These are phyloP conservation scores for Callimorpha dominula DNA, from an alignment of 2,888 invertebrate species.

Conservation along the genomic window DNA sequence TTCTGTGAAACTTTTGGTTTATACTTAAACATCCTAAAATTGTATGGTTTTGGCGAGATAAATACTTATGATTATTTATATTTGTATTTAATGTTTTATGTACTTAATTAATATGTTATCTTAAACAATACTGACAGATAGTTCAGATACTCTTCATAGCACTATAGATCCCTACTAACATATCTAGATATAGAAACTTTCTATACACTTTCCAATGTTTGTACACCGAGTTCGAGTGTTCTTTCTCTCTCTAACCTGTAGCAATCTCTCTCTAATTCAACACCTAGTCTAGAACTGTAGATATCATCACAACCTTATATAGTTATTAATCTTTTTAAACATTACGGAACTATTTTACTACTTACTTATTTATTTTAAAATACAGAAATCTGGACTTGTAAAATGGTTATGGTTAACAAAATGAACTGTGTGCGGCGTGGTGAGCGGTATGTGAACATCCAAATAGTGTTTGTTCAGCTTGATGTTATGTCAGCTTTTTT, in stretches of 20 bases:
- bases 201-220: slow-evolving; percentile 40
- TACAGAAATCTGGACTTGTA: background rate
- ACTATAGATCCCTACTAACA: slow-evolving; percentile 36
- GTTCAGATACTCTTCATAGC: slow-evolving; percentile 4
- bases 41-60: slow-evolving; percentile 6
- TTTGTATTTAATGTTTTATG: background rate
- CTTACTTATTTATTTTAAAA: background rate
- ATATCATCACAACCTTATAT: slow-evolving; percentile 38
- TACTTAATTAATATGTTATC: slow-evolving; percentile 5
- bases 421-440: slow-evolving; percentile 9
- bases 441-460: slow-evolving; percentile 22
- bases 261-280: slow-evolving; percentile 55
- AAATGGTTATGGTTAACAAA: slow-evolving; percentile 1
- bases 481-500: slow-evolving; percentile 30
- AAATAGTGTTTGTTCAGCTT: slow-evolving; percentile 27
- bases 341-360: background rate
- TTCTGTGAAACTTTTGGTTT: background rate
- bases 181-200: slow-evolving; percentile 36
- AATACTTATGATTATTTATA: background rate
- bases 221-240: slow-evolving; percentile 64
- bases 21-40: background rate
- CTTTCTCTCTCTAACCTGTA: slow-evolving; percentile 79
- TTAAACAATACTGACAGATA: background rate
- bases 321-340: slow-evolving; percentile 21
- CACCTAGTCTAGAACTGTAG: slow-evolving; percentile 49